Percentiles rank a stretch among this genome's conserved stretches.
phyloP scores from a whole-genome alignment of 2,113 vertebrate species.

The Pungitius pungitius region DNA sequence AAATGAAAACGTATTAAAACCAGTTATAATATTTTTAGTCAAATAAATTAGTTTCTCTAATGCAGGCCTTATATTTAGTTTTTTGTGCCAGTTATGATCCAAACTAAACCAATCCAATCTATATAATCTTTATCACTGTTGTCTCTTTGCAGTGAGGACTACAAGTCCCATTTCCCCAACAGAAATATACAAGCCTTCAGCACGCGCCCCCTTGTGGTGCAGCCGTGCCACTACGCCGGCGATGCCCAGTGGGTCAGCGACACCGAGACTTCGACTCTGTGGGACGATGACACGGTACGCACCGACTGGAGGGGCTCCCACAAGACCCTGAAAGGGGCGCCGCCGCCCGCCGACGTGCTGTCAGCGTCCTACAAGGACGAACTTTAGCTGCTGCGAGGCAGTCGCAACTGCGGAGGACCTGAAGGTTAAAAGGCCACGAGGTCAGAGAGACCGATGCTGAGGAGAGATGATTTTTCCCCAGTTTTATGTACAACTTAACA shows the following conservation, averaged over 20 bases:
- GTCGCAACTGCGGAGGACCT: background rate
- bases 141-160: conserved; percentile 83
- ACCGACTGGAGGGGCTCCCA: conserved; percentile 91
- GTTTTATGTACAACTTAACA: conserved; percentile 8
- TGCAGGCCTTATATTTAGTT: background rate
- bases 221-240: conserved; percentile 92
- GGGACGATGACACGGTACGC: conserved; percentile 88
- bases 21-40: background rate
- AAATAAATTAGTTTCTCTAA: background rate
- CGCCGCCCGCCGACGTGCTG: conserved; percentile 70
- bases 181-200: conserved; percentile 90
- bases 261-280: conserved; percentile 95
- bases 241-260: conserved; percentile 92
- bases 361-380: conserved; percentile 83
- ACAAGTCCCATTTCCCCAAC: conserved; percentile 88
- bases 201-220: conserved; percentile 86
- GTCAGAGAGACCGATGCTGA: conserved; percentile 28
- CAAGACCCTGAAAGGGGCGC: conserved; percentile 86
- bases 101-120: conserved; percentile 2
- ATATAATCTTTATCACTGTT: background rate
- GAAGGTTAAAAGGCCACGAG: conserved; percentile 22
- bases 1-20: no score
- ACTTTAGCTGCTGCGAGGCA: conserved; percentile 76
- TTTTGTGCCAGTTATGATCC: background rate
- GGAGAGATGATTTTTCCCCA: conserved; percentile 13